A percentile compares a stretch with the other conserved stretches of the same genome.
Conservation (phyloP, 2,888 invertebrate genomes). For the Pollenia labialis region DNA sequence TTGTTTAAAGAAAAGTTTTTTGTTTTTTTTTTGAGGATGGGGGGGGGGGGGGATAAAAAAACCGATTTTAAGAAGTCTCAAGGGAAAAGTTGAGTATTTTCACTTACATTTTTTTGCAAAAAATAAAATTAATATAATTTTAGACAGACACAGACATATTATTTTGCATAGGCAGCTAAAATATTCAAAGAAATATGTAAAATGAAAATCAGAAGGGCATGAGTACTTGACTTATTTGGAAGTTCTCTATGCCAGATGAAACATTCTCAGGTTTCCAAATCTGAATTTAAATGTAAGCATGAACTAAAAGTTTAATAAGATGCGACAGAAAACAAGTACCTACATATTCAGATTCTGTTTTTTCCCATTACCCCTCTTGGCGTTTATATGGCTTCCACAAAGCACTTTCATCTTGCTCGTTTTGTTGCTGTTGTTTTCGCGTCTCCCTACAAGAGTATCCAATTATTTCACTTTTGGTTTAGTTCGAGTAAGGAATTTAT, state of each 20-base stretch:
- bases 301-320: no score
- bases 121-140: neutral
- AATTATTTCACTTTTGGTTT: no score
- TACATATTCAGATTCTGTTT: no score
- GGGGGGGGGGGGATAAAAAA: neutral
- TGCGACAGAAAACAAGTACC: neutral
- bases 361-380: no score
- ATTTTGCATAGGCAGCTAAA: neutral
- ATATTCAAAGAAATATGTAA: neutral
- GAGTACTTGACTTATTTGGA: neutral
- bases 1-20: neutral
- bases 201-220: neutral
- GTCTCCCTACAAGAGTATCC: no score
- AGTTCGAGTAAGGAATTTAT: no score
- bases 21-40: neutral
- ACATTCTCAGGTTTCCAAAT: neutral
- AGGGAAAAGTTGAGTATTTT: constrained; percentile 16
- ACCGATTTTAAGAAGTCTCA: constrained; percentile 13
- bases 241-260: neutral
- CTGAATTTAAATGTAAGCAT: neutral
- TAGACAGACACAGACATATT: neutral
- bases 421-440: no score
- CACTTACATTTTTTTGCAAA: neutral
- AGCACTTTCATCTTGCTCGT: no score
- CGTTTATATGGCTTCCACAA: no score